These are phyloP conservation scores for Ceratosolen solmsi DNA, from an alignment of 1,140 invertebrate genomes.

Conservation along the genomic window DNA sequence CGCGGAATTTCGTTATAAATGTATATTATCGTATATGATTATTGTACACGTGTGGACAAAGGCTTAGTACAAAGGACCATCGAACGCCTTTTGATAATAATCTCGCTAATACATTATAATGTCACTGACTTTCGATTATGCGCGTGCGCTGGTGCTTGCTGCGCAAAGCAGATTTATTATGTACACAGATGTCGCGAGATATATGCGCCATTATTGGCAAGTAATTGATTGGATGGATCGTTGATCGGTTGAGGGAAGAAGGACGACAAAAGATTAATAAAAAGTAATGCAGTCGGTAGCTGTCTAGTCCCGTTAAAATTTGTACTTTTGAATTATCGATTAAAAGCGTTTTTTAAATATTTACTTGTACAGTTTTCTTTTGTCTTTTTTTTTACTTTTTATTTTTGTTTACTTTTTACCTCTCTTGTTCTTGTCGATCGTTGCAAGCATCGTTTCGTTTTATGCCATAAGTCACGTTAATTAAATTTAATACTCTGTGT, in stretches of 20 bases:
- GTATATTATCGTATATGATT: constrained; percentile 34
- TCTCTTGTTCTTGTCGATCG: too few relatives aligned
- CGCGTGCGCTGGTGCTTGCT: background rate
- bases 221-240: constrained; percentile 36
- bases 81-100: constrained; percentile 44
- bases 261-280: constrained; percentile 55
- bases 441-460: too few relatives aligned
- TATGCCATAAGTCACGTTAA: too few relatives aligned
- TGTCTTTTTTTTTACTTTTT: background rate
- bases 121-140: constrained; percentile 6
- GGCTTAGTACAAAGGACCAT: constrained; percentile 53
- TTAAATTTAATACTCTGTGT: too few relatives aligned
- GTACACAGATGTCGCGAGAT: constrained; percentile 21
- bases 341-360: constrained; percentile 55
- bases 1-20: constrained; percentile 38
- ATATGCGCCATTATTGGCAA: constrained; percentile 36
- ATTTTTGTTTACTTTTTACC: background rate
- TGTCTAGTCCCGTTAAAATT: constrained; percentile 67
- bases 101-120: constrained; percentile 4
- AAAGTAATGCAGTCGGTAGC: constrained; percentile 61
- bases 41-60: constrained; percentile 19
- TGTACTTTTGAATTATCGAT: constrained; percentile 67
- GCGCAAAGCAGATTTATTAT: constrained; percentile 16
- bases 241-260: constrained; percentile 39
- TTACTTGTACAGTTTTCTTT: too few relatives aligned